phyloP scores from a whole-genome alignment of 1,140 invertebrate species.

The Metaphire vulgaris region DNA sequence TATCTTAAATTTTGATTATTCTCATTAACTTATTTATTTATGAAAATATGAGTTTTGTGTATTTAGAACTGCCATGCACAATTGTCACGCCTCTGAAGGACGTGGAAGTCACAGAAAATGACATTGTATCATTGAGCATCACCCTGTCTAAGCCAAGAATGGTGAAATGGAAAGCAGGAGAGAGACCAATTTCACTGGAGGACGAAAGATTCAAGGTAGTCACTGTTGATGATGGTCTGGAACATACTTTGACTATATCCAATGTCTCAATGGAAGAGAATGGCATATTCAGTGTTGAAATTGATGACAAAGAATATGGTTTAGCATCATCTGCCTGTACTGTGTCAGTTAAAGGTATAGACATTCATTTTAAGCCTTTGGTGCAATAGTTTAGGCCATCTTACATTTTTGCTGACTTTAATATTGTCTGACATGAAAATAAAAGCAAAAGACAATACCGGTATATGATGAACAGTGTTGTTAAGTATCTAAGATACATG shows the following conservation, averaged over 20 bases:
- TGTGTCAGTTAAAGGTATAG: conserved; percentile 31
- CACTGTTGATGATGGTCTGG: neutral
- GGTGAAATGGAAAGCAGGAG: conserved; percentile 27
- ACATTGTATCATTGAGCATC: neutral
- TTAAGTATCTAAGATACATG: no score
- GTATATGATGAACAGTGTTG: no score
- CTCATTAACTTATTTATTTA: no score
- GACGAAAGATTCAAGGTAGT: neutral
- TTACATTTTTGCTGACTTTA: no score
- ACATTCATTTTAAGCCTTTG: neutral
- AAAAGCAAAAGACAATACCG: no score
- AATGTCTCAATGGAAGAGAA: conserved; percentile 28
- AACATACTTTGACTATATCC: conserved; percentile 23
- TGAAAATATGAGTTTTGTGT: no score
- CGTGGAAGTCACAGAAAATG: neutral
- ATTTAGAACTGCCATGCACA: neutral
- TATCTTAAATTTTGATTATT: no score
- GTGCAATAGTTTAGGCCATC: conserved; percentile 12
- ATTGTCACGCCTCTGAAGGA: neutral
- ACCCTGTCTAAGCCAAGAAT: neutral
- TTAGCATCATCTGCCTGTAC: conserved; percentile 2
- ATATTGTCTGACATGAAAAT: no score
- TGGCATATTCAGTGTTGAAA: conserved; percentile 19
- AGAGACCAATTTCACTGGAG: neutral
- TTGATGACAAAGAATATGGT: conserved; percentile 23